Conservation (phyloP, 2,797 vertebrate genomes). For the Rhincodon typus region DNA sequence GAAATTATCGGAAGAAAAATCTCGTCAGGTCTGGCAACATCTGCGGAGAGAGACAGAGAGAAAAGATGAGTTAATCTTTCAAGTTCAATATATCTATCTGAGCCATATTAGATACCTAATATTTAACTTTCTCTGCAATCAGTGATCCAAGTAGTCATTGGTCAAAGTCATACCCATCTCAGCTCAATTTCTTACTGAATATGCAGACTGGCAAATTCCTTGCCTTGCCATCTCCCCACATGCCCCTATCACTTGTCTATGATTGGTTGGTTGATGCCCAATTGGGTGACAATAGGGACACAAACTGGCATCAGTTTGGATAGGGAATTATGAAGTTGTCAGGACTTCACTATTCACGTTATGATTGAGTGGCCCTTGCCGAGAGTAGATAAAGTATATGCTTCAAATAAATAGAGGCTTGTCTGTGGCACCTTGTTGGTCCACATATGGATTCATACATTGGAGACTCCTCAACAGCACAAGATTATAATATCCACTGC, state of each 20-base stretch:
- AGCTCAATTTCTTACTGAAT: not conserved
- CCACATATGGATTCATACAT: not conserved
- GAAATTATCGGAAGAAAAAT: no score
- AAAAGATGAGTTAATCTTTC: no score
- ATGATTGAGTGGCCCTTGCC: not conserved
- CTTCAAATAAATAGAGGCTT: not conserved
- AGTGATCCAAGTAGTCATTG: not conserved
- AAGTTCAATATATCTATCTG: no score
- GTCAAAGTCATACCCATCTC: not conserved
- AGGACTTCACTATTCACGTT: not conserved
- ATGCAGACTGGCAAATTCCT: not conserved
- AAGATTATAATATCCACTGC: not conserved
- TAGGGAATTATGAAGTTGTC: not conserved
- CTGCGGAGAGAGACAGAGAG: no score
- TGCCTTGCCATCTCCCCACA: no score
- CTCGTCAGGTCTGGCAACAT: no score
- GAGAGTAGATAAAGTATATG: not conserved
- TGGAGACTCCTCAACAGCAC: not conserved
- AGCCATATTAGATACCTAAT: not conserved
- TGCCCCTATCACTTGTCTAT: no score
- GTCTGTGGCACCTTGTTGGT: not conserved
- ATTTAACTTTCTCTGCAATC: not conserved
- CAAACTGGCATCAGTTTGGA: not conserved
- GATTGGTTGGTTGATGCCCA: not conserved
- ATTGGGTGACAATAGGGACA: not conserved